Evolutionary conservation across 2,113 vertebrate genomes (phyloP), one percentile per base, ranked within the genome.

Genomic region (Vulpes ferrilata): DNA sequence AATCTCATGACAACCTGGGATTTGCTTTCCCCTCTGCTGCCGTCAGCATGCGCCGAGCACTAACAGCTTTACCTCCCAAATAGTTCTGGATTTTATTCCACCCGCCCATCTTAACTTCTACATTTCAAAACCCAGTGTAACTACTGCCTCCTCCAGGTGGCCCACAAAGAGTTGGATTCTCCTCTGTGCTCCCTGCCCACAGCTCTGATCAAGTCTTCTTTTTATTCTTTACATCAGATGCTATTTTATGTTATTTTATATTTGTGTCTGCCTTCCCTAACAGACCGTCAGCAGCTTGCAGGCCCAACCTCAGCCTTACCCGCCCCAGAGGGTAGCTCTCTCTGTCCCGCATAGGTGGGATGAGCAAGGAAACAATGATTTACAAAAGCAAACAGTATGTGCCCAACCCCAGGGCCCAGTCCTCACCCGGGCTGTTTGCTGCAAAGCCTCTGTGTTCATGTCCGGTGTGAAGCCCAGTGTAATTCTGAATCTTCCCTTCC

Each of bases 311-410:
- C 19, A 1, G 43, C 59, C 53, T 23, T 43, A 69, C 32, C n/a
- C 1, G 3, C 11, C 25, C 17, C 3, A 32, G 64, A 71, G n/a
- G 22, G 23, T 48, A 67, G 35, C 20, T 27, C 16, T 55, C 7
- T 74, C 82, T 86, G 91, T 55, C 55, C 51, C n/a, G 7, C 43
- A 43, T 43, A 43, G 43, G 43, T 43, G 43, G 43, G 43, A 43
- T 43, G 43, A 43, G 17, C 7, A 59, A 89, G 25, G 43, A 55
- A 67, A 74, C 16, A 30, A 30, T 2, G 1, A 22, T 10, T 91
- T 57, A 48, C 23, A 88, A n/a, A 3, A 9, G 1, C 1, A 11
- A 62, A 64, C 35, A 1, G 17, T 13, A 20, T 4, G 2, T 0
- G 2, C 67, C 19, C 27, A 15, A 3, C 19, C 38, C n/a, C 3